phyloP scores from a whole-genome alignment of 1,140 invertebrate genomes.

The Macrosteles quadrilineatus region DNA sequence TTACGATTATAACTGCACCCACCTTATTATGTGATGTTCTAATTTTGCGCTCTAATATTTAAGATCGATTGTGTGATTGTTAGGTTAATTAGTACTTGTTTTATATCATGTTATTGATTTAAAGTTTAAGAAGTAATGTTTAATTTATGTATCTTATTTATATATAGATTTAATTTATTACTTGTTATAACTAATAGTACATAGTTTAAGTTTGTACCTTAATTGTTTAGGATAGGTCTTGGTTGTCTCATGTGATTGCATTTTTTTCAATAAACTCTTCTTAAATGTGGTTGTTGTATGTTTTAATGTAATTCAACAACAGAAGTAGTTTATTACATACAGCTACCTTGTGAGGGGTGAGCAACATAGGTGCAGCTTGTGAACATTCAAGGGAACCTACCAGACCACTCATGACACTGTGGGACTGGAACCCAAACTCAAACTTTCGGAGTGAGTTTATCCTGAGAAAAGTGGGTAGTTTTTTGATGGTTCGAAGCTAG shows the following conservation, averaged over 20 bases:
- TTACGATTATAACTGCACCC: constrained; percentile 4
- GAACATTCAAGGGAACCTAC: too few relatives aligned
- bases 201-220: constrained; percentile 14
- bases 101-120: constrained; percentile 10
- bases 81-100: constrained; percentile 6
- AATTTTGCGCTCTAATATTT: constrained; percentile 26
- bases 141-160: constrained; percentile 21
- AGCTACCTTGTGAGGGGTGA: too few relatives aligned
- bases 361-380: too few relatives aligned
- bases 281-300: background rate
- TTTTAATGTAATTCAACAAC: too few relatives aligned
- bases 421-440: too few relatives aligned
- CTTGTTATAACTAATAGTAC: constrained; percentile 2
- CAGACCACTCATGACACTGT: too few relatives aligned
- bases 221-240: constrained; percentile 17
- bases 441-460: too few relatives aligned
- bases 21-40: background rate
- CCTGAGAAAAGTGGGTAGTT: too few relatives aligned
- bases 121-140: background rate
- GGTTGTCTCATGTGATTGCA: constrained; percentile 20
- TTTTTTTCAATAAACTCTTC: constrained; percentile 17
- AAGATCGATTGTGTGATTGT: constrained; percentile 15
- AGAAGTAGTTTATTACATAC: too few relatives aligned
- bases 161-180: constrained; percentile 17
- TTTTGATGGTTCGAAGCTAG: too few relatives aligned